Evolutionary conservation across 2,888 invertebrate species (phyloP).

Genomic region (Tiliacea aurago): DNA sequence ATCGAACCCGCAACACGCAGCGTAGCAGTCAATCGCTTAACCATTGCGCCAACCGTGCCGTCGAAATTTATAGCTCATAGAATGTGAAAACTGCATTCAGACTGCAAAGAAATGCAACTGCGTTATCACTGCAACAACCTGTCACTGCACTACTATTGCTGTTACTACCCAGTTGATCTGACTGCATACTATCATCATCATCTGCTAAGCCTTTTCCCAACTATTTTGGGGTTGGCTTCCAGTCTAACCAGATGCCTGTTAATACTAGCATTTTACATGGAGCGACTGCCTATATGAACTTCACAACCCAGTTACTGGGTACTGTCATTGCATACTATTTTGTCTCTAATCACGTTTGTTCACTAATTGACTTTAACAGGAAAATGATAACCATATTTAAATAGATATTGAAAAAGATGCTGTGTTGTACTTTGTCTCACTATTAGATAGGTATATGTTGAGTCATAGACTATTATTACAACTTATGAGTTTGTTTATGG

Average conservation of each 20-base stretch:
- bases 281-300: background rate
- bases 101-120: background rate
- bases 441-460: slow-evolving; percentile 35
- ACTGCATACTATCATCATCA: background rate
- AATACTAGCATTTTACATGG: too few species aligned
- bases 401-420: slow-evolving; percentile 1
- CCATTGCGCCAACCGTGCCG: too few species aligned
- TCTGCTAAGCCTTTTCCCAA: background rate
- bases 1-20: too few species aligned
- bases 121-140: background rate
- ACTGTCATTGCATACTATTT: background rate
- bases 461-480: slow-evolving; percentile 27
- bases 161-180: background rate
- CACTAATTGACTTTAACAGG: slow-evolving; percentile 1
- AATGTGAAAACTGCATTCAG: background rate
- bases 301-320: background rate
- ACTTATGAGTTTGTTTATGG: background rate
- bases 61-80: too few species aligned
- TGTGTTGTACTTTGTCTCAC: slow-evolving; percentile 11
- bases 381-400: slow-evolving; percentile 5
- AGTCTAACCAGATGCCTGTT: background rate
- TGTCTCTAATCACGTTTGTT: background rate
- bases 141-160: background rate
- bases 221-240: background rate
- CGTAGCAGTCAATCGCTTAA: too few species aligned